A percentile compares a stretch with the other conserved stretches of the same genome.
These are phyloP conservation scores for Microtus richardsoni DNA, from an alignment of 2,113 vertebrate genomes.

Conservation along the genomic window DNA sequence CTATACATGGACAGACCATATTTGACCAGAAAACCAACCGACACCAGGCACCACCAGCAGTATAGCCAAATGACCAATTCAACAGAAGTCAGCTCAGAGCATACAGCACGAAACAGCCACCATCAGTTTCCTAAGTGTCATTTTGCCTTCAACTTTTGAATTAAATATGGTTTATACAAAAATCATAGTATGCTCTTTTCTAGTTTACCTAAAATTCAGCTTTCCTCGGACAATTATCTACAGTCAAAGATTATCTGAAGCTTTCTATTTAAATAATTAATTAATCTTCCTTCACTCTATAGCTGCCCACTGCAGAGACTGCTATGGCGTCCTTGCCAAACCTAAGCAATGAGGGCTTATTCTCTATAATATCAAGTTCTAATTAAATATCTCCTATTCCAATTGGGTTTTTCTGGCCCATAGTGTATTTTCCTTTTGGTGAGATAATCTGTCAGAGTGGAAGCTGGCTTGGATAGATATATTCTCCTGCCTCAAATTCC, in stretches of 20 bases:
- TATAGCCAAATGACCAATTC: background rate
- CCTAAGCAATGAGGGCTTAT: background rate
- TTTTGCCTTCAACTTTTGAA: background rate
- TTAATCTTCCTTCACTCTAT: background rate
- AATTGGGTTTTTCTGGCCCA: background rate
- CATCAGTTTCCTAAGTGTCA: too few species aligned
- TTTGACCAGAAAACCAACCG: background rate
- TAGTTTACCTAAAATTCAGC: background rate
- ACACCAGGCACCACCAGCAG: background rate
- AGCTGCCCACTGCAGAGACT: background rate
- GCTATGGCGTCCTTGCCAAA: background rate
- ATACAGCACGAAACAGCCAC: accelerated
- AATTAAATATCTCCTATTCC: too few species aligned
- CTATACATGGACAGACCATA: background rate
- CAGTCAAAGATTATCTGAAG: background rate
- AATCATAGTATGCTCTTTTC: background rate
- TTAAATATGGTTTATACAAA: background rate
- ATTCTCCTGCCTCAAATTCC: background rate
- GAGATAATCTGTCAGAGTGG: background rate
- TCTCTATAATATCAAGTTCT: background rate
- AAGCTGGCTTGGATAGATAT: background rate
- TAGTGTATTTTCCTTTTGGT: background rate
- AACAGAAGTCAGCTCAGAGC: background rate
- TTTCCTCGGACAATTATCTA: too few species aligned
- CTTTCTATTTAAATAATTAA: too few species aligned